Conservation (phyloP, 2,888 invertebrate species). For the Deroplatys truncata region DNA sequence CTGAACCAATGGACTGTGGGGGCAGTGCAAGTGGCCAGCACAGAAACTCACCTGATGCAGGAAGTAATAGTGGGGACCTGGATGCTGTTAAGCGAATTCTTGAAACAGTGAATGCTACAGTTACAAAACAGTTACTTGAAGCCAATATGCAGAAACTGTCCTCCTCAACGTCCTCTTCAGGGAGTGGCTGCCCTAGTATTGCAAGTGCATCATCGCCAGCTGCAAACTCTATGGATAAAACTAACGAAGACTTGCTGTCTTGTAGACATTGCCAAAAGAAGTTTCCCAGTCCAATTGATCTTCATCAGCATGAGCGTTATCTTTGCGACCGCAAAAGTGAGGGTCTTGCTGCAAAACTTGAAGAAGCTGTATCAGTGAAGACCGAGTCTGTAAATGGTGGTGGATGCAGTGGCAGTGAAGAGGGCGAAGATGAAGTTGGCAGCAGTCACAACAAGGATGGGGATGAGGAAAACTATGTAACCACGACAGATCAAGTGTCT, state of each 20-base stretch:
- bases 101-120: slow-evolving; percentile 70
- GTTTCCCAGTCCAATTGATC: slow-evolving; percentile 56
- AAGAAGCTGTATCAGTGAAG: slow-evolving; percentile 57
- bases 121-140: slow-evolving; percentile 68
- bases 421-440: slow-evolving; percentile 54
- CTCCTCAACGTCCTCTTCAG: slow-evolving; percentile 47
- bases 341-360: slow-evolving; percentile 72
- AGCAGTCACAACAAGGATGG: slow-evolving; percentile 36
- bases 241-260: slow-evolving; percentile 38
- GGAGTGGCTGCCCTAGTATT: slow-evolving; percentile 31
- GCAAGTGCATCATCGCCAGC: slow-evolving; percentile 25
- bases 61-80: slow-evolving; percentile 42
- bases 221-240: neutral
- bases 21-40: neutral
- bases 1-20: neutral
- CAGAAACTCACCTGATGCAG: slow-evolving; percentile 41
- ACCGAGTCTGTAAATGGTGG: slow-evolving; percentile 50
- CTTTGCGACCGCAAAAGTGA: slow-evolving; percentile 51
- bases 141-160: slow-evolving; percentile 61
- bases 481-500: slow-evolving; percentile 38
- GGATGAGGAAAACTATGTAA: slow-evolving; percentile 35
- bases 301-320: slow-evolving; percentile 67
- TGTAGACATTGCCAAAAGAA: slow-evolving; percentile 58
- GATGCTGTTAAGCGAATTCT: slow-evolving; percentile 66
- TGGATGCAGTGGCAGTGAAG: slow-evolving; percentile 52